These are phyloP conservation scores for Dicrurus megarhynchus DNA, from an alignment of 2,113 vertebrate species.

Conservation along the genomic window DNA sequence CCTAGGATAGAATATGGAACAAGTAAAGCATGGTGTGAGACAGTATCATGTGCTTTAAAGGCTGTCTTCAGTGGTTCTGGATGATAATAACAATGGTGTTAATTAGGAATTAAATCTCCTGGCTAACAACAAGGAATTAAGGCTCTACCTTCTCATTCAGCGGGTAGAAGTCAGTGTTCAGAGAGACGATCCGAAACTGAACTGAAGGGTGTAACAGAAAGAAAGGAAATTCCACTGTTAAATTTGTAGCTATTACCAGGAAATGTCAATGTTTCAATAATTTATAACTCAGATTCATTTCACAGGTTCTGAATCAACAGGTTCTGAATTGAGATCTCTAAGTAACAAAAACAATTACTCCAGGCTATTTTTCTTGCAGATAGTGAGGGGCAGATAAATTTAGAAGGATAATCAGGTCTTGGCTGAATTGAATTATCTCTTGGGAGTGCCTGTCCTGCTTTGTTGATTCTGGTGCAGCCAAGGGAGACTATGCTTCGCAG, in stretches of 20 bases:
- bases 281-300: neutral
- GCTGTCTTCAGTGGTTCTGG: neutral
- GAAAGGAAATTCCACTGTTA: constrained; percentile 17
- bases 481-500: neutral
- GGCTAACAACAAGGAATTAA: neutral
- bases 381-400: neutral
- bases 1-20: neutral
- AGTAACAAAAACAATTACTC: neutral
- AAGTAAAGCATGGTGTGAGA: neutral
- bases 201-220: constrained; percentile 37
- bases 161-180: constrained; percentile 70
- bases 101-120: neutral
- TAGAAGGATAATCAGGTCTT: neutral
- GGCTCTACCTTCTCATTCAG: constrained; percentile 68
- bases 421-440: neutral
- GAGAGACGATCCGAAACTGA: constrained; percentile 64
- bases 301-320: neutral
- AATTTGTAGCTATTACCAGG: neutral
- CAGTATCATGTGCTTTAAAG: neutral
- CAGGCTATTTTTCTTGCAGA: neutral
- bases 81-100: neutral
- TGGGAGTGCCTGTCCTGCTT: neutral
- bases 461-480: neutral
- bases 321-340: neutral
- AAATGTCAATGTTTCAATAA: neutral